Percentiles rank a stretch among this genome's conserved stretches.
phyloP scores from a whole-genome alignment of 2,113 vertebrate genomes.

The Pleuronectes platessa region DNA sequence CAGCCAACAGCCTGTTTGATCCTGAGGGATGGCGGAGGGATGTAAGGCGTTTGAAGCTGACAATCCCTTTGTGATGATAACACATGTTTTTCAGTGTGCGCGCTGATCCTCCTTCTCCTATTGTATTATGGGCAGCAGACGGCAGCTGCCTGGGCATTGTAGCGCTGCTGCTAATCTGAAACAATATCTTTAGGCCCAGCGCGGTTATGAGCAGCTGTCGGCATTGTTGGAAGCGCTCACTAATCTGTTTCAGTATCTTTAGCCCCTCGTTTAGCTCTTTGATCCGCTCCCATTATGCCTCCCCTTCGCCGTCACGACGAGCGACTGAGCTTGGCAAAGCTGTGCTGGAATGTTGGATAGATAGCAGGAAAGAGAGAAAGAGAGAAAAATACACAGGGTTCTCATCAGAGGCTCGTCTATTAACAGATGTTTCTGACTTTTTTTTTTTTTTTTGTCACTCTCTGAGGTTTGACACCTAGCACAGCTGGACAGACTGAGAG shows the following conservation, averaged over 20 bases:
- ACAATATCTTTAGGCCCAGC: slow-evolving; percentile 75
- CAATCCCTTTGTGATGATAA: slow-evolving; percentile 84
- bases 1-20: slow-evolving; percentile 83
- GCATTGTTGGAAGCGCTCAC: slow-evolving; percentile 76
- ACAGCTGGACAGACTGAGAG: slow-evolving; percentile 4
- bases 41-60: slow-evolving; percentile 82
- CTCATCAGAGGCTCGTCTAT: slow-evolving; percentile 42
- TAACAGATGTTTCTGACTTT: slow-evolving; percentile 64
- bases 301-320: slow-evolving; percentile 55
- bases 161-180: slow-evolving; percentile 74
- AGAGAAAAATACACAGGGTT: slow-evolving; percentile 21
- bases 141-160: slow-evolving; percentile 77
- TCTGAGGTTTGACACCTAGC: slow-evolving; percentile 29
- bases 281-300: slow-evolving; percentile 80
- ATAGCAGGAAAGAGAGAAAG: slow-evolving; percentile 27
- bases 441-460: slow-evolving; percentile 10
- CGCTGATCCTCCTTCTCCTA: slow-evolving; percentile 73
- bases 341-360: slow-evolving; percentile 72
- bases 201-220: slow-evolving; percentile 80
- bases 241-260: slow-evolving; percentile 83
- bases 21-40: slow-evolving; percentile 79
- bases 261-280: slow-evolving; percentile 81
- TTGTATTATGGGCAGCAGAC: slow-evolving; percentile 80
- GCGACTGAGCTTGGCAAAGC: slow-evolving; percentile 64
- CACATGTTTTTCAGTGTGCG: slow-evolving; percentile 78